Evolutionary conservation across 92 coral and sea anemone genomes (phyloP).

Genomic region (Scolanthus callimorphus): DNA sequence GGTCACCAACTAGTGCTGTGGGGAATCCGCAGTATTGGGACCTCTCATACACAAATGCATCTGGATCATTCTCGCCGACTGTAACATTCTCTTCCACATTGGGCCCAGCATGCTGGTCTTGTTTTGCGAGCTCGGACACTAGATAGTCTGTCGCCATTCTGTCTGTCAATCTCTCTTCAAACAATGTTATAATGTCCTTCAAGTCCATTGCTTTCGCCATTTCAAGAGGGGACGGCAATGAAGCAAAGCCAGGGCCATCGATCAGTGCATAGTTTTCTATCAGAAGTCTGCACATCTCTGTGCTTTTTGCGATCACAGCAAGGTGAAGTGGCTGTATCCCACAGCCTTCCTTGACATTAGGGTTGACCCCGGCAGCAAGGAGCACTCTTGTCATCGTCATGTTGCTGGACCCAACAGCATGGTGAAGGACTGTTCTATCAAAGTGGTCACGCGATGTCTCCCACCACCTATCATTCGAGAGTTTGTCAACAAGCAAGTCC

Average conservation of each 20-base stretch:
- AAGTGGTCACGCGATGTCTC: slow-evolving; percentile 8
- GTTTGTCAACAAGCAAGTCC: slow-evolving; percentile 11
- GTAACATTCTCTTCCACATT: too few species aligned
- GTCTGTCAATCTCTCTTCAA: slow-evolving; percentile 6
- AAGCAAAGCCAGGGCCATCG: slow-evolving; percentile 10
- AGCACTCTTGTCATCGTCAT: slow-evolving; percentile 20
- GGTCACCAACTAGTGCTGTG: slow-evolving; percentile 19
- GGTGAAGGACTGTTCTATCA: slow-evolving; percentile 33
- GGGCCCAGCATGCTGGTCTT: neutral
- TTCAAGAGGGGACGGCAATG: slow-evolving; percentile 26
- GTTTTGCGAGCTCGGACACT: neutral
- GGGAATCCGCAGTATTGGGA: slow-evolving; percentile 9
- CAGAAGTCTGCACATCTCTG: slow-evolving; percentile 23
- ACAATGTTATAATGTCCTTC: slow-evolving; percentile 5
- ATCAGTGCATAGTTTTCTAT: slow-evolving; percentile 27
- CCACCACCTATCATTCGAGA: slow-evolving; percentile 17
- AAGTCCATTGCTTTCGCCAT: slow-evolving; percentile 18
- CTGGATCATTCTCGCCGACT: too few species aligned
- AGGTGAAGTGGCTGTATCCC: slow-evolving; percentile 36
- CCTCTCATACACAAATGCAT: slow-evolving; percentile 3
- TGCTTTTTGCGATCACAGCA: slow-evolving; percentile 22
- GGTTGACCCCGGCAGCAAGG: slow-evolving; percentile 23
- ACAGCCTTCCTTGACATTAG: slow-evolving; percentile 37
- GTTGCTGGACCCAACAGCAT: slow-evolving; percentile 21
- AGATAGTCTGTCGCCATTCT: neutral